phyloP scores from a whole-genome alignment of 1,140 invertebrate species.

The Papilio dardanus region DNA sequence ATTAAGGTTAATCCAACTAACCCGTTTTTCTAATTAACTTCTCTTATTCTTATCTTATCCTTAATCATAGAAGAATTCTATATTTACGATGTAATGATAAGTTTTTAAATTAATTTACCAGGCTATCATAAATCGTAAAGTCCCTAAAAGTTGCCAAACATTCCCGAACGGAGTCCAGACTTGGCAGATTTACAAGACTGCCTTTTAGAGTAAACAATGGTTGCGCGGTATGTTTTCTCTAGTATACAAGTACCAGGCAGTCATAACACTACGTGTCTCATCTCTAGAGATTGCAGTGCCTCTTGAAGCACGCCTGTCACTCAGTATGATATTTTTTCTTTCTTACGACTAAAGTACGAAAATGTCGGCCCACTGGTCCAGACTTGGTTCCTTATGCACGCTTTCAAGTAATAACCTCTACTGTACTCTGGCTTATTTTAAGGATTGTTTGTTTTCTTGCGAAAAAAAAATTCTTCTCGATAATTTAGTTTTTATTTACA shows the following conservation, averaged over 20 bases:
- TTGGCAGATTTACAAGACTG: slow-evolving; percentile 25
- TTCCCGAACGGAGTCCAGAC: not conserved
- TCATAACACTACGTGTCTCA: slow-evolving; percentile 25
- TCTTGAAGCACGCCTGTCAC: slow-evolving; percentile 35
- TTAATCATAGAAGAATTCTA: too few species aligned
- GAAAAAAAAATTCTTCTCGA: not conserved
- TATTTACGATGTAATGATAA: too few species aligned
- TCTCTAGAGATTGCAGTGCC: slow-evolving; percentile 35
- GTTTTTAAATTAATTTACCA: not conserved
- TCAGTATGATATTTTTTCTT: slow-evolving; percentile 33
- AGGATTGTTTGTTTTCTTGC: slow-evolving; percentile 6
- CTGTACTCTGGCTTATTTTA: slow-evolving; percentile 19
- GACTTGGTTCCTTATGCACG: slow-evolving; percentile 22
- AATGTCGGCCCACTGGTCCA: slow-evolving; percentile 37
- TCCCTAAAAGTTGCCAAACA: slow-evolving; percentile 2
- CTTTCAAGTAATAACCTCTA: slow-evolving; percentile 30
- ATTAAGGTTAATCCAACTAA: not conserved
- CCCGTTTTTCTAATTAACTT: too few species aligned
- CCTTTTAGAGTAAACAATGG: slow-evolving; percentile 28
- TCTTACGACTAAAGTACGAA: slow-evolving; percentile 26
- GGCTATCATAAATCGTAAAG: not conserved
- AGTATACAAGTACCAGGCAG: slow-evolving; percentile 33
- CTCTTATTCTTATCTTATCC: too few species aligned
- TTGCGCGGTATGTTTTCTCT: slow-evolving; percentile 9
- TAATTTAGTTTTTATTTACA: not conserved